phyloP scores from a whole-genome alignment of 2,113 vertebrate genomes.

The Ia io region DNA sequence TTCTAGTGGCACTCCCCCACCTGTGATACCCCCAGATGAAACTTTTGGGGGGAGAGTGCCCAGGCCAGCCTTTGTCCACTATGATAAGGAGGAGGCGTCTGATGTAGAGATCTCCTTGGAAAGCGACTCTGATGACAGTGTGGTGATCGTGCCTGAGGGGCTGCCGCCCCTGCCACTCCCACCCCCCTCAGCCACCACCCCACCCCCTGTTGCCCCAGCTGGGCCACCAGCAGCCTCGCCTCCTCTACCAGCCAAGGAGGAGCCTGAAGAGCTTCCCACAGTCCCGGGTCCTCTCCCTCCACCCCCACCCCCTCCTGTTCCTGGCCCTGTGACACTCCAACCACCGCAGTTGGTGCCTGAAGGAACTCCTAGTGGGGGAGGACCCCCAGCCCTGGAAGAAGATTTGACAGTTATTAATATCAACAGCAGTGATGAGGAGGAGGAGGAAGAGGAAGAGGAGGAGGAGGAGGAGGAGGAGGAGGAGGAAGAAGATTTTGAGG shows the following conservation, averaged over 20 bases:
- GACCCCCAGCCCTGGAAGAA: constrained; percentile 77
- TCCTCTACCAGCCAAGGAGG: constrained; percentile 44
- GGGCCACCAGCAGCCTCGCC: constrained; percentile 37
- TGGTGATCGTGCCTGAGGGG: constrained; percentile 91
- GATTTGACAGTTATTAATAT: constrained; percentile 91
- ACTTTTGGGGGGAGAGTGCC: constrained; percentile 83
- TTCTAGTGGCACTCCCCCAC: constrained; percentile 71
- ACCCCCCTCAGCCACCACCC: background rate
- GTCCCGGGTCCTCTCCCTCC: constrained; percentile 51
- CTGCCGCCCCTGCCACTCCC: constrained; percentile 74
- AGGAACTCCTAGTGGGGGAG: constrained; percentile 20
- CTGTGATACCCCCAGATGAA: constrained; percentile 76
- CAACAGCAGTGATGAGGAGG: constrained; percentile 91
- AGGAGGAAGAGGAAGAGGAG: constrained; percentile 80
- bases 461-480: constrained; percentile 61
- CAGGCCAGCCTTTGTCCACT: constrained; percentile 90
- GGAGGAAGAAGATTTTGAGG: constrained; percentile 77
- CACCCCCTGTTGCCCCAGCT: background rate
- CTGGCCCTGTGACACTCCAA: constrained; percentile 33
- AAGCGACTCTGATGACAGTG: constrained; percentile 92
- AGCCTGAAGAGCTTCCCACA: constrained; percentile 46
- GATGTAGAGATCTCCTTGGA: constrained; percentile 93
- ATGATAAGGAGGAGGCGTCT: constrained; percentile 90
- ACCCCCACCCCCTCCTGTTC: constrained; percentile 16
- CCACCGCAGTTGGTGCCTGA: constrained; percentile 68